phyloP scores from a whole-genome alignment of 2,888 invertebrate species.

The Rhorus exstirpatorius region DNA sequence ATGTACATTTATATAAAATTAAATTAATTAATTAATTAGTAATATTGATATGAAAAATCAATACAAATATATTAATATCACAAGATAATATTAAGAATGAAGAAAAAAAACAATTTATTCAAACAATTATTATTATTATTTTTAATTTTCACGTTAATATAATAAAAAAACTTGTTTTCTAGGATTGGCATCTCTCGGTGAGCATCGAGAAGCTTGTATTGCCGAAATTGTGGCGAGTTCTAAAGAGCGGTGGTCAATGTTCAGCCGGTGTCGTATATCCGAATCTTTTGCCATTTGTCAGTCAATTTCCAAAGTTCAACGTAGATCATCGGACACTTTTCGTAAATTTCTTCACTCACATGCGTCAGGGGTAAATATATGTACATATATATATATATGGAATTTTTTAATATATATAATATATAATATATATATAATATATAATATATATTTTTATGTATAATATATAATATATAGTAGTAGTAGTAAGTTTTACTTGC shows the following conservation, averaged over 20 bases:
- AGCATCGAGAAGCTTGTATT: slow-evolving; percentile 92
- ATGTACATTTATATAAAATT: no score
- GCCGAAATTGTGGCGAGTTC: slow-evolving; percentile 90
- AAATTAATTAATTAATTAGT: no score
- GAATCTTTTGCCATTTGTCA: slow-evolving; percentile 92
- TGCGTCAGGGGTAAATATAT: slow-evolving; percentile 89
- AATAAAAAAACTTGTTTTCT: slow-evolving; percentile 74
- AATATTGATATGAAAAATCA: no score
- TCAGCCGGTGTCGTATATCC: slow-evolving; percentile 92
- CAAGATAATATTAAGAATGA: no score
- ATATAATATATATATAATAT: no score
- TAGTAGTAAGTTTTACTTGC: no score
- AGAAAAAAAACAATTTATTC: no score
- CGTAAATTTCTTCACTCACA: slow-evolving; percentile 89
- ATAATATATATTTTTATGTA: no score
- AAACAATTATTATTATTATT: slow-evolving; percentile 17
- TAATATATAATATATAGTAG: no score
- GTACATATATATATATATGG: no score
- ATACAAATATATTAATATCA: no score
- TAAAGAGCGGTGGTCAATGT: slow-evolving; percentile 92
- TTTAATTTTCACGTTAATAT: neutral
- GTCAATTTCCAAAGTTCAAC: slow-evolving; percentile 88
- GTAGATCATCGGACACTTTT: slow-evolving; percentile 87
- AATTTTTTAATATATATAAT: no score
- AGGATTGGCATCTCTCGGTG: slow-evolving; percentile 91